Base-by-base conservation (phyloP, 2,797 vertebrate species). In the Muraenolepis orangiensis region DNA sequence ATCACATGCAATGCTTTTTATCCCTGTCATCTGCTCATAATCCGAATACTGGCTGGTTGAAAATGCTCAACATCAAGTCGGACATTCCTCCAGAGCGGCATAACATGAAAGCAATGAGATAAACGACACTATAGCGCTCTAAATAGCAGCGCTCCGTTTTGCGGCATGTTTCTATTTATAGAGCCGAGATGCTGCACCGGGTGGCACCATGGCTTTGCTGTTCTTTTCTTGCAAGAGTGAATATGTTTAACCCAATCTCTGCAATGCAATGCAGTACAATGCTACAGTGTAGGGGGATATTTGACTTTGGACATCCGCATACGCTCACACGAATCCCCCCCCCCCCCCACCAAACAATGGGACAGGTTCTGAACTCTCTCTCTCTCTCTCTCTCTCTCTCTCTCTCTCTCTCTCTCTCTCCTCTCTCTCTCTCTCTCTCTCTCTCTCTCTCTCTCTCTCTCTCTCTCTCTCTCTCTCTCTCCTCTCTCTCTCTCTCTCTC, bases 151-250 rank as follows among this genome's bases (percentile, higher is more conserved):
- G 85, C 86, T 91, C 89, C 88, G 81, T 91, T 93, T 90, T 93
- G 86, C 91, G 91, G 93, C 92, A 91, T 90, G 91, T 74, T 90
- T 85, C 93, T 94, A 94, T 94, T 93, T 93, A 91, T 94, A 94
- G 94, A 84, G 82, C 36, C 20, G 86, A 66, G 86, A 89, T 89
- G 90, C 91, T 88, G 93, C 90, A 85, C 88, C 87, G 91, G 87
- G 84, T n/a, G n/a, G 91, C 80, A 28, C 84, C 79, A 42, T 84
- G 85, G 81, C 85, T 88, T 90, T 90, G 84, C 90, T 89, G 90
- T 90, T 87, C 84, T 84, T 80, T 74, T 90, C 88, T 82, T 80
- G 76, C 84, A 81, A 86, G 82, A 87, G 72, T 76, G 86, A 77
- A 80, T 90, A 80, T 75, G 82, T 88, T 91, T 14, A 89, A 88